Evolutionary conservation across 1,140 invertebrate species (phyloP), one percentile per base, ranked within the genome.

Genomic region (Drosophila insularis): DNA sequence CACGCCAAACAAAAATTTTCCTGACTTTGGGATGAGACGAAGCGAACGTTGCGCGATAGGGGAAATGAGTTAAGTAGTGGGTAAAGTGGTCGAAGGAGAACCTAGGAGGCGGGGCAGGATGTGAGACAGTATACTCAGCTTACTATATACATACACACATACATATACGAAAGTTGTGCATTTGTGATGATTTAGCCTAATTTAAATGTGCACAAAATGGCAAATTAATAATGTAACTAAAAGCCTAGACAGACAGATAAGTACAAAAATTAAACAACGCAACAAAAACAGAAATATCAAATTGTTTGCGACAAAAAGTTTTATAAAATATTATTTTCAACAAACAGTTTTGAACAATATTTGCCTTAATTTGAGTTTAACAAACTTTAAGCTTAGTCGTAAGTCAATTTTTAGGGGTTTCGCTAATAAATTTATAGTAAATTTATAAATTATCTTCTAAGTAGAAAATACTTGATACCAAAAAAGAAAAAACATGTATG

Each of bases 141-240:
- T 46, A 46, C 14, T 8, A 46, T 46, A 17, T 46, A 17, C 14
- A 17, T 7, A 46, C 8, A 23, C 19, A 46, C 17, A 17, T 46
- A 17, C 14, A 17, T 7, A 46, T n/a, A 23, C 19, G 4, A 40
- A 43, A 43, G 35, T 61, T 61, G 59, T 39, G 59, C 59, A 61
- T 61, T 61, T 40, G 8, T 61, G 19, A 61, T 61, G 39, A 37
- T 19, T 61, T 40, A 61, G 59, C 59, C 43, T 39, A 39, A 40
- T 40, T 61, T 40, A 61, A 61, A 39, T 61, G 59, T 40, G 59
- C 59, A 40, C 37, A 61, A 40, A 40, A 37, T 43, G 59, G 4
- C 10, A 17, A n/a, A 40, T 23, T 61, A 23, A 40, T 40, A 61
- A 61, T 19, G 14, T 40, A 3, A 60, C 19, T 17, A 14, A 68